A percentile compares a stretch with the other conserved stretches of the same genome.
Evolutionary conservation across 2,797 vertebrate species (phyloP).

Genomic region (Sciaenops ocellatus): DNA sequence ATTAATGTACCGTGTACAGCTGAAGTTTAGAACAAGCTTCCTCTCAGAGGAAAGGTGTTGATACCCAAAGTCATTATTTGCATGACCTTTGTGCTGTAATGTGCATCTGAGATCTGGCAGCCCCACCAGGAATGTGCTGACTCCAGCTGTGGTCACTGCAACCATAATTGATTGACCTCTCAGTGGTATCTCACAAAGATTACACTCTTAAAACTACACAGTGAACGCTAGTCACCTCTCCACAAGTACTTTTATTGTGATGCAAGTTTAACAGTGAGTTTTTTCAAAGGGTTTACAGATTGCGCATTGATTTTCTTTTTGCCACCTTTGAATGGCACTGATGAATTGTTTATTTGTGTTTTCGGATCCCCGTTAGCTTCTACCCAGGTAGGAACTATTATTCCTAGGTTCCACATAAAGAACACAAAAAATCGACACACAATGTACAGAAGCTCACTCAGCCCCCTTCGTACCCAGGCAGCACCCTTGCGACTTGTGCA

Average conservation of each 20-base stretch:
- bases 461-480: too few species aligned
- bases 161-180: constrained; percentile 20
- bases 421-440: too few species aligned
- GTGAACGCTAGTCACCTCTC: background rate
- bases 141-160: background rate
- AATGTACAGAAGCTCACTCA: too few species aligned
- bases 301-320: background rate
- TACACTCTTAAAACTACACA: background rate
- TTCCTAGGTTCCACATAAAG: too few species aligned
- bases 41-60: background rate
- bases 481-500: too few species aligned
- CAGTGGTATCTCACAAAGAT: background rate
- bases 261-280: too few species aligned
- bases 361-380: too few species aligned
- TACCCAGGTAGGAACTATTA: too few species aligned
- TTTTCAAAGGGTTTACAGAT: background rate
- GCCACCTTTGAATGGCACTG: background rate
- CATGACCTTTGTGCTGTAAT: constrained; percentile 44
- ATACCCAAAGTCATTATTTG: constrained; percentile 57
- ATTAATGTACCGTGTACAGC: constrained; percentile 33
- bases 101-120: constrained; percentile 22
- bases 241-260: background rate
- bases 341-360: background rate
- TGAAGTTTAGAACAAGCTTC: constrained; percentile 46
- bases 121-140: constrained; percentile 25